Conservation (phyloP, 2,113 vertebrate genomes). For the Acrocephalus kingi region DNA sequence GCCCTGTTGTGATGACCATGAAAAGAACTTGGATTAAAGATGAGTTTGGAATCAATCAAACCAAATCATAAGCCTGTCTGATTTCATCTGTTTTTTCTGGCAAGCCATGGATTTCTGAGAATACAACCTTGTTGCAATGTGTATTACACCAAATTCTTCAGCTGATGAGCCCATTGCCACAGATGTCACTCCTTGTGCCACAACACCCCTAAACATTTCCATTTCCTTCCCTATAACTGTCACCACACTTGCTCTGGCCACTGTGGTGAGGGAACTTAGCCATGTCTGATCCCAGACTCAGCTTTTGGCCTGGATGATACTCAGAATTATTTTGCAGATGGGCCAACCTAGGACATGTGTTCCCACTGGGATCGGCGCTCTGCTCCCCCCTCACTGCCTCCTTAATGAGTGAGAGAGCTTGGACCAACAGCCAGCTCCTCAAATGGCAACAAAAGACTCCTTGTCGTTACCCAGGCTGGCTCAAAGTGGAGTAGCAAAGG, state of each 20-base stretch:
- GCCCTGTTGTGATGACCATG: neutral
- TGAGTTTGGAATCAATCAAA: neutral
- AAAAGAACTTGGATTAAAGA: neutral
- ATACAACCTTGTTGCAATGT: neutral
- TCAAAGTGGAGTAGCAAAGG: neutral
- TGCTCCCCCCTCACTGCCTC: neutral
- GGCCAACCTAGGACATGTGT: neutral
- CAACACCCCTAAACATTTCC: conserved; percentile 5
- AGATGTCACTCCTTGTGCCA: neutral
- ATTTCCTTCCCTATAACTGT: neutral
- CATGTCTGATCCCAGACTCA: neutral
- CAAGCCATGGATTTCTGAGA: neutral
- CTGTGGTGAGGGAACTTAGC: neutral
- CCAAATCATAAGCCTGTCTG: neutral
- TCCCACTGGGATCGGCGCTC: neutral
- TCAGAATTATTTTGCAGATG: conserved; percentile 14
- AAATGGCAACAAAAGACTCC: conserved; percentile 16
- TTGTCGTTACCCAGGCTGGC: neutral
- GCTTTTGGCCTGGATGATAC: neutral
- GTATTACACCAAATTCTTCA: neutral
- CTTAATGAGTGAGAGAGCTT: neutral
- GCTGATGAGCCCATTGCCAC: neutral
- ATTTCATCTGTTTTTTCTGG: neutral
- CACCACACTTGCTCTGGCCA: neutral
- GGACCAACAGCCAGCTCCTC: neutral